Percentiles rank a stretch among this genome's conserved stretches.
These are phyloP conservation scores for Peromyscus aztecus DNA, from an alignment of 2,797 vertebrate species.

Conservation along the genomic window DNA sequence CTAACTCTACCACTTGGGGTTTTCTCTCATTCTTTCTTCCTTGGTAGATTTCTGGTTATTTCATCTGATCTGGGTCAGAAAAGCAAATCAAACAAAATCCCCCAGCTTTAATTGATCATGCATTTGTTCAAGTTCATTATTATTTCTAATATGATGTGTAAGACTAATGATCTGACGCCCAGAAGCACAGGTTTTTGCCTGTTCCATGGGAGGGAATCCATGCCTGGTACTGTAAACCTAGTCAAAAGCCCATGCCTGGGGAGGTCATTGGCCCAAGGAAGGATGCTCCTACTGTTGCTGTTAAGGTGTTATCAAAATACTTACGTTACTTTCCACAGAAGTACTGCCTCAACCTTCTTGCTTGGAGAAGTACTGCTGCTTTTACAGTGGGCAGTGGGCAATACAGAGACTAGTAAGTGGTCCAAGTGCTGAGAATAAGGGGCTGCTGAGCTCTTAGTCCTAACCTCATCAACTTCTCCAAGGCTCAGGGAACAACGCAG, in stretches of 20 bases:
- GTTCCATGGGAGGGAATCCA: neutral
- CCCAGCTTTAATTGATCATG: neutral
- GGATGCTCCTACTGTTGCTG: neutral
- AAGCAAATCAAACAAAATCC: neutral
- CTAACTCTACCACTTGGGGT: neutral
- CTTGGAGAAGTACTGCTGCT: neutral
- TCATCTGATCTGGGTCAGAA: neutral
- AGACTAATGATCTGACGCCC: neutral
- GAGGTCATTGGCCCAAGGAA: neutral
- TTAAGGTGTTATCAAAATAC: neutral
- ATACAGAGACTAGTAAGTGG: neutral
- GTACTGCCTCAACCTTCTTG: neutral
- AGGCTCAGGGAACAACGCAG: neutral
- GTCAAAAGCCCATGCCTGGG: neutral
- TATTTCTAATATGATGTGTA: conserved; percentile 23
- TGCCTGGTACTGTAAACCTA: neutral
- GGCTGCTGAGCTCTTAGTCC: neutral
- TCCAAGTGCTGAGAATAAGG: neutral
- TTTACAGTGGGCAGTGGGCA: neutral
- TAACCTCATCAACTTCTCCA: neutral
- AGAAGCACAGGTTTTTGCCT: neutral
- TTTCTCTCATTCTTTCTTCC: neutral
- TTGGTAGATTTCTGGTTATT: conserved; percentile 8
- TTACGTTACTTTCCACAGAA: neutral
- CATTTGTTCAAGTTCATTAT: neutral